phyloP scores from a whole-genome alignment of 2,113 vertebrate genomes.

The Riparia riparia region DNA sequence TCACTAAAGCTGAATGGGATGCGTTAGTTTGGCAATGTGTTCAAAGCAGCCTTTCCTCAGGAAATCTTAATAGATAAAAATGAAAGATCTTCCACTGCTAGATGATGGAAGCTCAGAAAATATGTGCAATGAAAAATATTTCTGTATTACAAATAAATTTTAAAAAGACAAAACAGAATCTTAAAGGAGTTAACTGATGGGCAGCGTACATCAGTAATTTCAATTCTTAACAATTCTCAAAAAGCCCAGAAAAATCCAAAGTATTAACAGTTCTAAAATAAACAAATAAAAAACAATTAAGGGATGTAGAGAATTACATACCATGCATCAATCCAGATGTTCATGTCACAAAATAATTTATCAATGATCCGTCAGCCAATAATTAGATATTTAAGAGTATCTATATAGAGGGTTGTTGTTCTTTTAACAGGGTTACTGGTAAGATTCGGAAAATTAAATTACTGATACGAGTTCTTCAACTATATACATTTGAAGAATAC shows the following conservation, averaged over 20 bases:
- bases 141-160: background rate
- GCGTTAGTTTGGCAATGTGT: fast-evolving
- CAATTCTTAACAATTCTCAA: background rate
- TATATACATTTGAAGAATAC: background rate
- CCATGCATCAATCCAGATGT: background rate
- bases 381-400: background rate
- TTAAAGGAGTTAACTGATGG: background rate
- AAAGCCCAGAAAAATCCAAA: background rate
- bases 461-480: background rate
- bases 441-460: background rate
- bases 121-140: background rate
- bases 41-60: background rate
- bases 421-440: background rate
- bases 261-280: background rate
- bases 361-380: background rate
- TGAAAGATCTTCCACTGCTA: background rate
- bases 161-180: background rate
- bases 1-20: background rate
- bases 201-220: background rate
- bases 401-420: fast-evolving
- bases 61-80: background rate
- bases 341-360: background rate
- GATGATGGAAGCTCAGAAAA: background rate
- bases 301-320: background rate
- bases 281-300: background rate